A percentile compares a stretch with the other conserved stretches of the same genome.
These are phyloP conservation scores for Zygogramma bicolorata DNA, from an alignment of 2,888 invertebrate genomes.

Conservation along the genomic window DNA sequence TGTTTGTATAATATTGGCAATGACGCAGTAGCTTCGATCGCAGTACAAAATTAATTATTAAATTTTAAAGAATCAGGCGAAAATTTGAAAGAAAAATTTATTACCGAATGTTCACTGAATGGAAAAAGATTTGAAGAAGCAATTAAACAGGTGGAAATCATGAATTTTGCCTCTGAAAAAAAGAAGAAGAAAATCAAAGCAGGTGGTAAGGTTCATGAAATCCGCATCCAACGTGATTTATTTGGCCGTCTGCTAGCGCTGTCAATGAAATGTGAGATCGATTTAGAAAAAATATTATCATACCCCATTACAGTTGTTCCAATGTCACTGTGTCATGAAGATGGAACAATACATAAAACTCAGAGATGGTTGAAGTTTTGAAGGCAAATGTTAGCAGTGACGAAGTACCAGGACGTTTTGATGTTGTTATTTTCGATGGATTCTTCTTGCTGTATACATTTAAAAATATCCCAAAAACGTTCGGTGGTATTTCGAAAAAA, in stretches of 20 bases:
- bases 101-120: slow-evolving; percentile 24
- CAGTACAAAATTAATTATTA: background rate
- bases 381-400: slow-evolving; percentile 15
- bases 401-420: slow-evolving; percentile 20
- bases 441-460: slow-evolving; percentile 24
- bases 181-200: slow-evolving; percentile 16
- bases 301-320: slow-evolving; percentile 27
- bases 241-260: slow-evolving; percentile 24
- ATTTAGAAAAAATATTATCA: slow-evolving; percentile 26
- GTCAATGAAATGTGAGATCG: slow-evolving; percentile 15
- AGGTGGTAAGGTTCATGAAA: slow-evolving; percentile 21
- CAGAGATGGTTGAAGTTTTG: slow-evolving; percentile 27
- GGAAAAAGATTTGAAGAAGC: slow-evolving; percentile 21
- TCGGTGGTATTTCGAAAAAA: slow-evolving; percentile 27
- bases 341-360: slow-evolving; percentile 31
- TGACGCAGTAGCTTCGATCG: background rate
- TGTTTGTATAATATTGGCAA: slow-evolving; percentile 20
- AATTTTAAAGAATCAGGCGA: background rate
- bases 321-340: slow-evolving; percentile 31
- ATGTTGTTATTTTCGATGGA: slow-evolving; percentile 28
- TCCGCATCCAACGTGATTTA: slow-evolving; percentile 28
- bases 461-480: slow-evolving; percentile 32
- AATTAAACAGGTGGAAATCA: slow-evolving; percentile 22
- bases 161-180: slow-evolving; percentile 22
- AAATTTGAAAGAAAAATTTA: too few relatives aligned